Percentiles rank a stretch among this genome's conserved stretches.
Conservation (phyloP, 2,888 invertebrate genomes). For the Megamerina dolium region DNA sequence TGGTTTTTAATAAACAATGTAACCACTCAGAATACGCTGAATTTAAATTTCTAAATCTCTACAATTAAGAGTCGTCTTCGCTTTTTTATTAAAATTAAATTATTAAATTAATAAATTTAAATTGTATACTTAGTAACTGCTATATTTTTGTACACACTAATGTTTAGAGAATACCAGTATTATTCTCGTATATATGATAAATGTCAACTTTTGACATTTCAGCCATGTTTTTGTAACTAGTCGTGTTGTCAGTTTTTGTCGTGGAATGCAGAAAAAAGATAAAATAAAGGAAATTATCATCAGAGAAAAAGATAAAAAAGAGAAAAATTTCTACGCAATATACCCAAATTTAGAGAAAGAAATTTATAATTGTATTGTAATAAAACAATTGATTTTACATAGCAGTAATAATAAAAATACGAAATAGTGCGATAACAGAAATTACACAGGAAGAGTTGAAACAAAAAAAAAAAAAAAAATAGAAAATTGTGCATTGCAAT, state of each 20-base stretch:
- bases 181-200: no score
- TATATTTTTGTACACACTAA: no score
- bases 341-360: background rate
- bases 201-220: no score
- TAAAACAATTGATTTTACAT: background rate
- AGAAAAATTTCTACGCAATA: background rate
- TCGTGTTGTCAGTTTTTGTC: conserved; percentile 24
- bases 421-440: background rate
- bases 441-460: background rate
- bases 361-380: background rate
- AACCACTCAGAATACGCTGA: no score
- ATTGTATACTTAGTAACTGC: no score
- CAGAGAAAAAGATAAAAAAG: conserved; percentile 2
- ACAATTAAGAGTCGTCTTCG: no score
- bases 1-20: no score
- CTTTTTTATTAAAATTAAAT: no score
- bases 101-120: no score
- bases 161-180: no score
- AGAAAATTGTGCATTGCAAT: background rate
- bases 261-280: conserved; percentile 21
- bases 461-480: conserved; percentile 3
- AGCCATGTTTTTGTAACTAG: conserved; percentile 20
- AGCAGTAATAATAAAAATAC: background rate
- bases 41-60: no score
- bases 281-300: conserved; percentile 6